Base-by-base conservation (phyloP, 2,113 vertebrate genomes). In the Arenaria interpres region DNA sequence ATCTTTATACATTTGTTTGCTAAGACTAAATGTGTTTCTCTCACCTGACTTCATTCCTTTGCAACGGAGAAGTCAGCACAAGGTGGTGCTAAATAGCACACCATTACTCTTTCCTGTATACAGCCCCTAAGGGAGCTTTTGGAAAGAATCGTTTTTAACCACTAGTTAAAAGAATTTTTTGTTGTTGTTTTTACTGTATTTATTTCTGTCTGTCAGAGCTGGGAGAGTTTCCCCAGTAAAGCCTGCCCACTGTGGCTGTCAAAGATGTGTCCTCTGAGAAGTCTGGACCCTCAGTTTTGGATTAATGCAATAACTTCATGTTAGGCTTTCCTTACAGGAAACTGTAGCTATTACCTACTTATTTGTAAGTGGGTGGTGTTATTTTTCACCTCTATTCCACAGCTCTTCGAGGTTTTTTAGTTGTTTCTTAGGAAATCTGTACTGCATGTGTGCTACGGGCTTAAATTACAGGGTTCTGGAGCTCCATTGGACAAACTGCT, bases 41-140 rank as follows among this genome's bases (percentile, higher is more conserved):
- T 77, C 18, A 24, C 7, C 85, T 62, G 25, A 45, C 50, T 77
- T 18, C 46, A 71, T 71, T 93, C 37, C 9, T 85, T 69, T 57
- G 56, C 30, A 76, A 45, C 0, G 1, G 18, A 19, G 27, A 64
- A 91, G 30, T 78, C 73, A 93, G 75, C 91, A 91, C 78, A 90
- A 85, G 85, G 83, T 88, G 75, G 92, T 91, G 95, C 85, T 96
- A 95, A 90, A 88, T 37, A 93, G 15, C 72, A 80, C 66, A 43
- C 7, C 67, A 51, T 88, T 80, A 68, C 71, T 75, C 15, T 68
- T 88, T 89, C 53, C 27, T 83, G 14, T 51, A 30, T 23, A 51
- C 8, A 63, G 15, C 14, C 41, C 33, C 27, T n/a, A 82, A 83
- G 25, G 28, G n/a, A 94, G 46, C 20, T 62, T 91, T 77, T 53